phyloP scores from a whole-genome alignment of 2,797 vertebrate genomes.

The Brachyalestes nurse region DNA sequence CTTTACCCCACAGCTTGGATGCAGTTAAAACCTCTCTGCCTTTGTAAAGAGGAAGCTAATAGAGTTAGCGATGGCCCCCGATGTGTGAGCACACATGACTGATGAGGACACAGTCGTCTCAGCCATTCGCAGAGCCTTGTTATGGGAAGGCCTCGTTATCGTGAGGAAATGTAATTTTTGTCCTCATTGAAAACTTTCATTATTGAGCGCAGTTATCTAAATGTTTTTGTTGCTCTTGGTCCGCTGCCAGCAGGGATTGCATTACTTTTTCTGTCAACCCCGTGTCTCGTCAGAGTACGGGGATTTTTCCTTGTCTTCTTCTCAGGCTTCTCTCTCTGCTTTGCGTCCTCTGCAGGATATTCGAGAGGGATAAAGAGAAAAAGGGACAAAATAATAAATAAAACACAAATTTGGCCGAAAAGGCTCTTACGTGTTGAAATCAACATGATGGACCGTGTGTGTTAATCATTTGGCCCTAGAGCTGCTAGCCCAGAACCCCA shows the following conservation, averaged over 20 bases:
- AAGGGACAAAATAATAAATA: neutral
- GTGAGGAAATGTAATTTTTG: slow-evolving; percentile 87
- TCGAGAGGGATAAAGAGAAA: neutral
- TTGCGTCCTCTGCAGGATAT: slow-evolving; percentile 55
- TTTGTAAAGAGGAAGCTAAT: slow-evolving; percentile 75
- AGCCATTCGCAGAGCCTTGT: slow-evolving; percentile 71
- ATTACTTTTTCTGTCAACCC: slow-evolving; percentile 72
- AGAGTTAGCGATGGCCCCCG: slow-evolving; percentile 72
- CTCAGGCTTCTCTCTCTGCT: slow-evolving; percentile 62
- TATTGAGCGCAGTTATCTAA: slow-evolving; percentile 85
- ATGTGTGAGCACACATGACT: slow-evolving; percentile 65
- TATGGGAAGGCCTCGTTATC: slow-evolving; percentile 84
- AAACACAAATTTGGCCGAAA: slow-evolving; percentile 29
- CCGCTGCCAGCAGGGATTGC: slow-evolving; percentile 77
- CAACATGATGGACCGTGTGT: slow-evolving; percentile 34
- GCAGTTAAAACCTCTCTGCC: slow-evolving; percentile 45
- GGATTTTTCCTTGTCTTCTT: slow-evolving; percentile 57
- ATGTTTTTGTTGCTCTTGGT: slow-evolving; percentile 86
- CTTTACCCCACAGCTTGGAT: slow-evolving; percentile 42
- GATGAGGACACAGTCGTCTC: slow-evolving; percentile 72
- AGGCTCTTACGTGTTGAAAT: slow-evolving; percentile 33
- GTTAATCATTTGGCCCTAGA: slow-evolving; percentile 38
- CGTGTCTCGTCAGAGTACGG: slow-evolving; percentile 54
- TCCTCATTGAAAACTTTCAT: slow-evolving; percentile 85
- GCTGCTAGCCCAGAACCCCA: slow-evolving; percentile 9